Evolutionary conservation across 2,113 vertebrate species (phyloP).

Genomic region (Climacteris rufus): DNA sequence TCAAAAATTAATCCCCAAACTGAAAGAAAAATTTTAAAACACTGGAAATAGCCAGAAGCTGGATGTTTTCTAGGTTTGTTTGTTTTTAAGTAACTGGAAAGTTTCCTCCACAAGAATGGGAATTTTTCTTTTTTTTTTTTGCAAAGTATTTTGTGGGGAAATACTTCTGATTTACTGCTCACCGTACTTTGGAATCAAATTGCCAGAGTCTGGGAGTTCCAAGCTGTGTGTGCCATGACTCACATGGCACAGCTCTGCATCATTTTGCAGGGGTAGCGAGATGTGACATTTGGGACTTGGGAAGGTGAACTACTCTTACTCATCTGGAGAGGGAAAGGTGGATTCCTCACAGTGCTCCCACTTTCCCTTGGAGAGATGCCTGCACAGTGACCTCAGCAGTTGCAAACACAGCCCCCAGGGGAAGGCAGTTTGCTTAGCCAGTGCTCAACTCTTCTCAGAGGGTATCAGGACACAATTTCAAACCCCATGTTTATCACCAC

Average conservation of each 20-base stretch:
- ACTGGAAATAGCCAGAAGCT: slow-evolving; percentile 13
- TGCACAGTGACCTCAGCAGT: background rate
- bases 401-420: background rate
- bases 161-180: background rate
- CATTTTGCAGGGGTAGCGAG: background rate
- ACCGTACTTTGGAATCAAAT: background rate
- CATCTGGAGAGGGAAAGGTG: background rate
- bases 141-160: background rate
- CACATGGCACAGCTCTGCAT: background rate
- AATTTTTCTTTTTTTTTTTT: background rate
- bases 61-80: background rate
- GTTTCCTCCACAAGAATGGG: background rate
- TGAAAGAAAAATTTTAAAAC: slow-evolving; percentile 22
- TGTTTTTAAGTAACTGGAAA: slow-evolving; percentile 6
- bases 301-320: background rate
- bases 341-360: background rate
- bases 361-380: background rate
- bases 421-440: background rate
- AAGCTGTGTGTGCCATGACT: background rate
- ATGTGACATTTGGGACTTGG: background rate
- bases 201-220: background rate
- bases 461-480: background rate
- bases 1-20: slow-evolving; percentile 15
- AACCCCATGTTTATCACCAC: background rate
- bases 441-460: background rate